Percentiles rank a stretch among this genome's conserved stretches.
phyloP scores from a whole-genome alignment of 2,797 vertebrate genomes.

The Hydrolagus colliei region DNA sequence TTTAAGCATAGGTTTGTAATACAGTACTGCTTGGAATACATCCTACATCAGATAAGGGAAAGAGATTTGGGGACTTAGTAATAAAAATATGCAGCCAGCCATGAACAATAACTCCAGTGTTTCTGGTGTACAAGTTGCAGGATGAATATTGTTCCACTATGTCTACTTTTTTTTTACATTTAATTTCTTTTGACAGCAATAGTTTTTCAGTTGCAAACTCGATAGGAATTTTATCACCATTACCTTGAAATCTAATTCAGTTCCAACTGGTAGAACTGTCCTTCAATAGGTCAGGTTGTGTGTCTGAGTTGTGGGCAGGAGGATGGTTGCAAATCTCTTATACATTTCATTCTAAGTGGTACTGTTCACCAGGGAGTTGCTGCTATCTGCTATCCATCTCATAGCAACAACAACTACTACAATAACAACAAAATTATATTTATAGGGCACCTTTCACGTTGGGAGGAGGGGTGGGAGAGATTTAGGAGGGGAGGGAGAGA shows the following conservation, averaged over 20 bases:
- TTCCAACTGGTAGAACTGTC: neutral
- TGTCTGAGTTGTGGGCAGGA: too few relatives aligned
- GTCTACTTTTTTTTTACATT: neutral
- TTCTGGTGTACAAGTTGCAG: neutral
- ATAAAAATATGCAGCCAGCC: constrained; percentile 25
- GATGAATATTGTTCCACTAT: constrained; percentile 13
- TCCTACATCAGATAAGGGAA: constrained; percentile 22
- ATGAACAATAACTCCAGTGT: constrained; percentile 29
- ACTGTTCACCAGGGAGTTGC: too few relatives aligned
- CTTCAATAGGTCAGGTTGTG: neutral
- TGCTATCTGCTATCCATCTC: too few relatives aligned
- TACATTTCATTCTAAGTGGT: too few relatives aligned
- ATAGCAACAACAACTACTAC: too few relatives aligned
- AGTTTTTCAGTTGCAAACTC: neutral
- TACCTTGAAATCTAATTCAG: too few relatives aligned
- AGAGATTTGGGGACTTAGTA: constrained; percentile 19
- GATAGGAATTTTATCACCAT: neutral
- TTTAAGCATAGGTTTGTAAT: neutral
- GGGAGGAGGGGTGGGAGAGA: too few relatives aligned
- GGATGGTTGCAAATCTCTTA: too few relatives aligned
- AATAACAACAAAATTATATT: too few relatives aligned
- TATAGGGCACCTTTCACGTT: too few relatives aligned
- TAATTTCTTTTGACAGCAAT: neutral
- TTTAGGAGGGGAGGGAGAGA: too few relatives aligned
- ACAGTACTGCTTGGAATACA: constrained; percentile 22